phyloP scores from a whole-genome alignment of 1,140 invertebrate species.

The Druon quercuslanigerum region DNA sequence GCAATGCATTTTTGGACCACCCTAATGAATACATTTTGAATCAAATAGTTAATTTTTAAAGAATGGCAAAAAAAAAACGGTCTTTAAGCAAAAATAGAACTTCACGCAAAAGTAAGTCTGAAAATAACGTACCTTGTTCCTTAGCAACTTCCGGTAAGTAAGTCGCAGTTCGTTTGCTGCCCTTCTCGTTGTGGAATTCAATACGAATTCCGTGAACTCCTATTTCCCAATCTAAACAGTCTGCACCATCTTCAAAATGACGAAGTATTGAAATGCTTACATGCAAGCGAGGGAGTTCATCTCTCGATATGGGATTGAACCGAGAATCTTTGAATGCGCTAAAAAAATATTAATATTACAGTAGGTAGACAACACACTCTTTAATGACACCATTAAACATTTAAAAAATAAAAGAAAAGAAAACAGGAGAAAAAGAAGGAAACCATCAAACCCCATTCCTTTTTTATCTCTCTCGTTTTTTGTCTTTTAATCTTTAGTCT shows the following conservation, averaged over 20 bases:
- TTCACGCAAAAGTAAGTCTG: too few relatives aligned
- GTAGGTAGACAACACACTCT: neutral
- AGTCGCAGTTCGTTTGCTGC: slow-evolving; percentile 95
- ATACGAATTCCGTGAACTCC: slow-evolving; percentile 98
- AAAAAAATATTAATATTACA: slow-evolving; percentile 39
- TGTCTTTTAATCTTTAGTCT: too few relatives aligned
- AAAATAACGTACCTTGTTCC: slow-evolving; percentile 89
- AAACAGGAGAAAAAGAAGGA: too few relatives aligned
- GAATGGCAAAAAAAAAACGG: too few relatives aligned
- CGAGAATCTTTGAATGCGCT: slow-evolving; percentile 98
- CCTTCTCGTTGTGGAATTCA: slow-evolving; percentile 97
- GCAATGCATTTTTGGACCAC: too few relatives aligned
- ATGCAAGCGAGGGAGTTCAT: slow-evolving; percentile 93
- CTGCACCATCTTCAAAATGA: slow-evolving; percentile 95
- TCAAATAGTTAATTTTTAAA: too few relatives aligned
- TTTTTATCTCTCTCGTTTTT: too few relatives aligned
- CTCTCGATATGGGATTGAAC: slow-evolving; percentile 95
- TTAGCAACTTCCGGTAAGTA: slow-evolving; percentile 98
- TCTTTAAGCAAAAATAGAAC: too few relatives aligned
- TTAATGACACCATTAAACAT: too few relatives aligned
- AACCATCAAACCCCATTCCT: too few relatives aligned
- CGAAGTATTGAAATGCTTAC: slow-evolving; percentile 97
- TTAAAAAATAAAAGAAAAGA: too few relatives aligned
- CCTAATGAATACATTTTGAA: too few relatives aligned
- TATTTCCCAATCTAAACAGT: slow-evolving; percentile 98